These are phyloP conservation scores for Euproctis similis DNA, from an alignment of 2,888 invertebrate species.

Conservation along the genomic window DNA sequence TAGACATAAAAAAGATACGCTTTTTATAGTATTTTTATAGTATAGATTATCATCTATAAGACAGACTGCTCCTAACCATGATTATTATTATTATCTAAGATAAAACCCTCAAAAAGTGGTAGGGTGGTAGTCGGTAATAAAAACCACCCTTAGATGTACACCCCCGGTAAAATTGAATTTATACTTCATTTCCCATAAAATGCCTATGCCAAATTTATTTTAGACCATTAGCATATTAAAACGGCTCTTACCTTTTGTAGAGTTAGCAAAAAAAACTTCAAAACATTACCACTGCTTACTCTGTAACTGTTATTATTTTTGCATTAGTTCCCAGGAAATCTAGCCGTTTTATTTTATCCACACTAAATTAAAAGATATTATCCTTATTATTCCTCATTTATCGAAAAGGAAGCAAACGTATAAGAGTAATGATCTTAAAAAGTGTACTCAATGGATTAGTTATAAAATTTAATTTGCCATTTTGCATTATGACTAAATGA, in stretches of 20 bases:
- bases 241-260: conserved; percentile 46
- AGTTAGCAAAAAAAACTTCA: conserved; percentile 28
- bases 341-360: too few species aligned
- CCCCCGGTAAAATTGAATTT: conserved; percentile 53
- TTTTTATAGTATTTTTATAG: too few species aligned
- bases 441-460: too few species aligned
- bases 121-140: not conserved
- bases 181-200: conserved; percentile 63
- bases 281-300: not conserved
- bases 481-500: too few species aligned
- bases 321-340: not conserved
- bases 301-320: not conserved
- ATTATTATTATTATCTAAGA: conserved; percentile 35
- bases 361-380: too few species aligned
- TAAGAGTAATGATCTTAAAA: too few species aligned
- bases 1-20: conserved; percentile 16
- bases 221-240: conserved; percentile 70
- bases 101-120: conserved; percentile 20
- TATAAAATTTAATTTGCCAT: too few species aligned
- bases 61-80: conserved; percentile 31
- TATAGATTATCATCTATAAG: conserved; percentile 19
- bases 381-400: too few species aligned
- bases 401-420: too few species aligned
- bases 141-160: conserved; percentile 12
- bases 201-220: conserved; percentile 68